Evolutionary conservation across 2,888 invertebrate genomes (phyloP).

Genomic region (Lasioglossum villosulum): DNA sequence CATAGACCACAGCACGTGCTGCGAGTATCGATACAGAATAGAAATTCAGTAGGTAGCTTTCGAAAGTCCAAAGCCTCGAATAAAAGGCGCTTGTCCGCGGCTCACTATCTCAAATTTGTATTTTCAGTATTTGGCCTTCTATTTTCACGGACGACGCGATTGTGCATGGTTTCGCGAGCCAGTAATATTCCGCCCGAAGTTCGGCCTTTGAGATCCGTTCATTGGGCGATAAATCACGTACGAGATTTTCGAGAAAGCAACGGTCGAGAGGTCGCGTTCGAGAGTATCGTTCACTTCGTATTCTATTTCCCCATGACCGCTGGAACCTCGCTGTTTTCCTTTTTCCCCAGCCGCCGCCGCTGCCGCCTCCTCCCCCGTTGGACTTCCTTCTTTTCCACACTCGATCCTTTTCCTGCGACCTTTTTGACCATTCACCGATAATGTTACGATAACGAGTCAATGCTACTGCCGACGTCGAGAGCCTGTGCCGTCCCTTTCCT

Average conservation of each 20-base stretch:
- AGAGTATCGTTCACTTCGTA: slow-evolving; percentile 25
- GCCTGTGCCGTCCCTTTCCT: slow-evolving; percentile 36
- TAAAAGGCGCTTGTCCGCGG: not conserved
- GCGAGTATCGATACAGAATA: not conserved
- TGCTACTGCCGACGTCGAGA: slow-evolving; percentile 35
- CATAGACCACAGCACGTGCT: not conserved
- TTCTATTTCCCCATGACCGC: slow-evolving; percentile 46
- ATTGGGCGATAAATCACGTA: slow-evolving; percentile 33
- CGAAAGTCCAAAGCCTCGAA: not conserved
- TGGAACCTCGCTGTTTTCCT: slow-evolving; percentile 47
- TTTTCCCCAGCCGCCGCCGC: slow-evolving; percentile 5
- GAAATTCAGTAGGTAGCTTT: not conserved
- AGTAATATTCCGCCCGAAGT: not conserved
- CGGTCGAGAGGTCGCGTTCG: slow-evolving; percentile 2
- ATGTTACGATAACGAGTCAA: slow-evolving; percentile 69
- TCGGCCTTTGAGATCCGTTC: not conserved
- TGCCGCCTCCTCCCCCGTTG: not conserved
- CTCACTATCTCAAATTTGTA: not conserved
- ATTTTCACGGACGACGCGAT: not conserved
- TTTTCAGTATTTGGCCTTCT: not conserved
- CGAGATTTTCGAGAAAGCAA: slow-evolving; percentile 14
- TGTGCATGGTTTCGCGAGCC: not conserved
- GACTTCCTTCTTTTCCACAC: slow-evolving; percentile 41
- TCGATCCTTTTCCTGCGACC: slow-evolving; percentile 44
- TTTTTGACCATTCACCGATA: slow-evolving; percentile 63